phyloP scores from a whole-genome alignment of 2,797 vertebrate species.

The Acrocephalus scirpaceus region DNA sequence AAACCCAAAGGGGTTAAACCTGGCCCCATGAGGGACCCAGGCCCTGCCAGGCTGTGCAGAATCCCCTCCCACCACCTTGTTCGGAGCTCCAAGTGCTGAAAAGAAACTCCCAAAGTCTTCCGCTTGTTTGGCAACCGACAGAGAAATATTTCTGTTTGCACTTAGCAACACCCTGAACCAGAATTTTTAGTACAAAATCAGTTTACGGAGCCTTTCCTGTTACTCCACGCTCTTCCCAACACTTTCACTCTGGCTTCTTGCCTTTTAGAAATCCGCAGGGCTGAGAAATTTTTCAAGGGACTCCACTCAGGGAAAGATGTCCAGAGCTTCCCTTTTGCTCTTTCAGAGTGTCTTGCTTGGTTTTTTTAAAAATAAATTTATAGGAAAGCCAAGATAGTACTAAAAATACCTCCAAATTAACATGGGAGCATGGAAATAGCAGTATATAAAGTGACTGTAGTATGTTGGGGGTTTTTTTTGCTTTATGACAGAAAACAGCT shows the following conservation, averaged over 20 bases:
- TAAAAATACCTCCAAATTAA: background rate
- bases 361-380: background rate
- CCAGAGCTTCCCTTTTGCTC: background rate
- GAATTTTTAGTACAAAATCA: background rate
- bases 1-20: background rate
- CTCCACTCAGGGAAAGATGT: background rate
- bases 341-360: background rate
- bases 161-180: constrained; percentile 23
- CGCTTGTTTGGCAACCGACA: background rate
- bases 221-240: background rate
- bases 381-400: background rate
- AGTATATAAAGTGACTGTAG: background rate
- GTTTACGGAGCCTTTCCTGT: background rate
- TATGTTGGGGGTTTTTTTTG: background rate
- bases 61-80: background rate
- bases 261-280: background rate
- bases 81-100: background rate
- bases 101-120: background rate
- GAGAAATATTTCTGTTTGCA: constrained; percentile 49
- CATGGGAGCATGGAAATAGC: background rate
- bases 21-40: background rate
- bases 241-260: background rate
- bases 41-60: background rate
- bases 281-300: background rate
- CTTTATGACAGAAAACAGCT: background rate